Evolutionary conservation across 2,888 invertebrate genomes (phyloP).

Genomic region (Didymodactylos carnosus): DNA sequence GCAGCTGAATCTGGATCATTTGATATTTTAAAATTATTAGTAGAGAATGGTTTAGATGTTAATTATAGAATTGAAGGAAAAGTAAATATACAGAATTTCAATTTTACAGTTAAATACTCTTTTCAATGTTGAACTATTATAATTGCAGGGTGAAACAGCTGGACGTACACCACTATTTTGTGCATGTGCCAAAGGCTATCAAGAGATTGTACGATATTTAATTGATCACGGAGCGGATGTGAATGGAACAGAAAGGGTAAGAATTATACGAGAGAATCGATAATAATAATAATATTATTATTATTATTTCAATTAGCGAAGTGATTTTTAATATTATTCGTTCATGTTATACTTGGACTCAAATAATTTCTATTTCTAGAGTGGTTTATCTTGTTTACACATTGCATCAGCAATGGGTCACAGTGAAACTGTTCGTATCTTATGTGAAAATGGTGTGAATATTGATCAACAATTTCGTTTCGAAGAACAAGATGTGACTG

Average conservation of each 20-base stretch:
- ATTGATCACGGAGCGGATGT: conserved; percentile 14
- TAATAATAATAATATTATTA: no score
- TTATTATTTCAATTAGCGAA: no score
- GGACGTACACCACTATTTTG: conserved; percentile 15
- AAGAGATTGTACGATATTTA: conserved; percentile 14
- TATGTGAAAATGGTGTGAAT: conserved; percentile 11
- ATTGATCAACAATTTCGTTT: conserved; percentile 12
- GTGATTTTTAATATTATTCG: no score
- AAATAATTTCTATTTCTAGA: conserved; percentile 3
- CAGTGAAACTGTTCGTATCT: conserved; percentile 3
- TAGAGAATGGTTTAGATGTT: conserved; percentile 8
- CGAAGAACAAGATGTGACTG: conserved; percentile 13
- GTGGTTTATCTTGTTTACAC: conserved; percentile 14
- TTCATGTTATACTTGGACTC: no score
- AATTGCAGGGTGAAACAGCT: conserved; percentile 9
- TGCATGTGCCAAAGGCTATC: conserved; percentile 15
- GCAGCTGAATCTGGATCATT: conserved; percentile 15
- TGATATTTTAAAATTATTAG: conserved; percentile 8
- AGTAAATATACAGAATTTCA: not conserved
- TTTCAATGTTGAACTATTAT: no score
- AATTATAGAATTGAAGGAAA: conserved; percentile 15
- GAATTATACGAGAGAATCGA: no score
- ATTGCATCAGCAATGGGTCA: conserved; percentile 14
- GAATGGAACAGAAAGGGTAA: conserved; percentile 14
- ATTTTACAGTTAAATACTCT: not conserved